Percentiles rank a stretch among this genome's conserved stretches.
These are phyloP conservation scores for Drosophila bifasciata DNA, from an alignment of 1,140 invertebrate species.

Conservation along the genomic window DNA sequence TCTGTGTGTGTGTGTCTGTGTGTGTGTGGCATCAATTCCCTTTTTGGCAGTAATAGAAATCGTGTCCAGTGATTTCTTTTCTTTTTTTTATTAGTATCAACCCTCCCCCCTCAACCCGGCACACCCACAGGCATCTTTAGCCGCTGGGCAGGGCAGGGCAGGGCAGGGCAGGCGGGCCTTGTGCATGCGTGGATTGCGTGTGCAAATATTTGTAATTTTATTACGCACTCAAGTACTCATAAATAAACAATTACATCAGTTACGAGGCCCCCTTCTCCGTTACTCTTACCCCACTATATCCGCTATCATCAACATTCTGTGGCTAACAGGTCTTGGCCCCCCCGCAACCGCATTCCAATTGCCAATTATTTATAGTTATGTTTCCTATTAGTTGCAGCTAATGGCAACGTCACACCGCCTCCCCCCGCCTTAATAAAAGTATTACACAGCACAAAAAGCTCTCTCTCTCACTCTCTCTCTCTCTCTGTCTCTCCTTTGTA, in stretches of 20 bases:
- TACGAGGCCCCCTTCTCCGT: conserved; percentile 1
- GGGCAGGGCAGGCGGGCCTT: too few species aligned
- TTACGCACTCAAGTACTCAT: conserved; percentile 81
- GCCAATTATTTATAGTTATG: conserved; percentile 81
- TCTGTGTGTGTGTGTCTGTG: neutral
- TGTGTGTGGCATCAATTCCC: conserved; percentile 43
- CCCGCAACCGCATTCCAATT: conserved; percentile 45
- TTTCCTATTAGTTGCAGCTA: conserved; percentile 63
- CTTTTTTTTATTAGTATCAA: conserved; percentile 62
- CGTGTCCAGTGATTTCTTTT: conserved; percentile 74
- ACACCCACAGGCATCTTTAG: conserved; percentile 10
- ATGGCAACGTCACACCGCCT: conserved; percentile 20
- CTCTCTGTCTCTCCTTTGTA: too few species aligned
- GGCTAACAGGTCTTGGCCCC: neutral
- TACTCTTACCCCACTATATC: neutral
- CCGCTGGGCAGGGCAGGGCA: too few species aligned
- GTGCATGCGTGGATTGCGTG: conserved; percentile 48
- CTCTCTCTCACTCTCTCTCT: too few species aligned
- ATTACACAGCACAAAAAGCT: neutral
- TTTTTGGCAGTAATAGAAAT: conserved; percentile 45
- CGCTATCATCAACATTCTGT: too few species aligned
- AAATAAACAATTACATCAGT: conserved; percentile 78
- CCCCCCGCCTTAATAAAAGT: neutral
- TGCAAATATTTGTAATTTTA: conserved; percentile 83
- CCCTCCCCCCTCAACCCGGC: too few species aligned